Conservation (phyloP, 2,113 vertebrate genomes). For the Halichoerus grypus region DNA sequence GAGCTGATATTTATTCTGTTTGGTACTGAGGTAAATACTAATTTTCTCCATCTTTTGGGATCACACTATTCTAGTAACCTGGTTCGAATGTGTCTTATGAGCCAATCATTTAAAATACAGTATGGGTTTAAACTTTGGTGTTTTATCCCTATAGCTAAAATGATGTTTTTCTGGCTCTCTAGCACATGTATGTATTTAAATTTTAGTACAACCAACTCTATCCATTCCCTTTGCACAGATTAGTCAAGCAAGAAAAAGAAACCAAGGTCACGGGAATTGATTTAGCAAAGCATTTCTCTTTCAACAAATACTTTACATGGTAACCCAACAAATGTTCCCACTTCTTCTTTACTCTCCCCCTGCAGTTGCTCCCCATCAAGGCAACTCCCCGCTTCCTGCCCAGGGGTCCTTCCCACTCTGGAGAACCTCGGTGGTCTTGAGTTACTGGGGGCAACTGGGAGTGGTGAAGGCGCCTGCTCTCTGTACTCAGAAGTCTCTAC, state of each 20-base stretch:
- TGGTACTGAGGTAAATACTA: not conserved
- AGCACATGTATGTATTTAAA: not conserved
- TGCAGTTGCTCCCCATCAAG: not conserved
- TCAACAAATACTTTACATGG: constrained; percentile 18
- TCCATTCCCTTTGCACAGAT: not conserved
- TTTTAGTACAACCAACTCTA: not conserved
- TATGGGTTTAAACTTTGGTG: not conserved
- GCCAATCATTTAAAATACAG: not conserved
- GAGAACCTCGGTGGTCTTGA: not conserved
- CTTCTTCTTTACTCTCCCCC: not conserved
- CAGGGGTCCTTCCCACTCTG: not conserved
- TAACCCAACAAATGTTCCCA: not conserved
- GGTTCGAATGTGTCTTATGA: not conserved
- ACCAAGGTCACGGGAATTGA: not conserved
- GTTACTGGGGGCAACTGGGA: rapidly evolving
- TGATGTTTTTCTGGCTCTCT: not conserved
- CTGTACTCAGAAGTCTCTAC: not conserved
- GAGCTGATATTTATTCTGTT: not conserved
- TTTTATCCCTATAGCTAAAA: not conserved
- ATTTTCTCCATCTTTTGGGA: not conserved
- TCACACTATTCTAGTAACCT: not conserved
- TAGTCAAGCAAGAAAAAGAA: not conserved
- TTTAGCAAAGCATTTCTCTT: not conserved
- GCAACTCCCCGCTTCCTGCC: not conserved
- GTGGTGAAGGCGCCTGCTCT: no score